Evolutionary conservation across 2,888 invertebrate species (phyloP), one percentile per base, ranked within the genome.

Genomic region (Drosophila fulvimacula): DNA sequence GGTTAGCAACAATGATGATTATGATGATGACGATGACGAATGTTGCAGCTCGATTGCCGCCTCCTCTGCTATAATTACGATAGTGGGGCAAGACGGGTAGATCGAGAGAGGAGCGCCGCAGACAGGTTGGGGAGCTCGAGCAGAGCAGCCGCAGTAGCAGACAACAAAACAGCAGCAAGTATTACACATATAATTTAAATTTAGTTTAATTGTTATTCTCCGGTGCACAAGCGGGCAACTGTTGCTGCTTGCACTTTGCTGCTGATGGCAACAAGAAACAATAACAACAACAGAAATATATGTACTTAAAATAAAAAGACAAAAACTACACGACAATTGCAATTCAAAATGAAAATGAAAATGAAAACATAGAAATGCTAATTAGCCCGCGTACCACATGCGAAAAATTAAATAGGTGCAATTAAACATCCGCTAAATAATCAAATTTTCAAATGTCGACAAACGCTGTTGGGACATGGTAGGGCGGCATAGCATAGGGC

Each of bases 391-490:
- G 64, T 52, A 75, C 68, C 69, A 67, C 71, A 83, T 78, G 79
- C 73, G 78, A 89, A 89, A 88, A 91, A 90, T 88, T 90, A 90
- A 90, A 91, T 90, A 91, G 91, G 89, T 88, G 81, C 90, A 90
- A 90, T 90, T 91, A 91, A 90, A 90, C 91, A 91, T 90, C 90
- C 91, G 91, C 90, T 82, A 91, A 90, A 91, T 90, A 91, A 91
- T 90, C 90, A 90, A 83, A 91, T 88, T 80, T 79, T 81, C 82
- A 82, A 90, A 89, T 89, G 90, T 76, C 75, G 73, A 51, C 72
- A 36, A 75, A 41, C 46, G 64, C n/a, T 21, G 55, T 13, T 36
- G 51, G 17, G 41, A 7, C 39, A 32, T 32, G 36, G 13, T 21
- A 41, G 42, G 42, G 56, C 10, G 32, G 36, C 36, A 15, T 17